A percentile compares a stretch with the other conserved stretches of the same genome.
These are phyloP conservation scores for Sarcophaga rosellei DNA, from an alignment of 2,888 invertebrate species.

Conservation along the genomic window DNA sequence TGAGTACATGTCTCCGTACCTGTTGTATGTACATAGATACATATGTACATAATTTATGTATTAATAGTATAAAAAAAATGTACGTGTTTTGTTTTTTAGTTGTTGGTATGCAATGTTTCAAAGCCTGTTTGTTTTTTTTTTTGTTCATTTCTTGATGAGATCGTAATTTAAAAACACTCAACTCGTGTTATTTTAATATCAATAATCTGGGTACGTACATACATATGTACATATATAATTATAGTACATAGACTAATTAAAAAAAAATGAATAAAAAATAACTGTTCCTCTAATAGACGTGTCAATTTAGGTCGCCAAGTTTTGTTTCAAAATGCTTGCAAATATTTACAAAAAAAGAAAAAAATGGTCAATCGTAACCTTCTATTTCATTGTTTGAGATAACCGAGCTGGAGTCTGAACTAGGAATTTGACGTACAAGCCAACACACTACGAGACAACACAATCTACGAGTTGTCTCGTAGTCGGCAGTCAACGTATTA, in stretches of 20 bases:
- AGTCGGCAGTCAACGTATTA: no score
- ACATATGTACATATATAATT: slow-evolving; percentile 22
- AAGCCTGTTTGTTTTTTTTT: slow-evolving; percentile 12
- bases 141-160: slow-evolving; percentile 3
- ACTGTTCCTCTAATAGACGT: no score
- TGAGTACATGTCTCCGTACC: neutral
- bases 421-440: no score
- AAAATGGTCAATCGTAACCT: no score
- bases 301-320: no score
- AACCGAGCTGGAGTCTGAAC: no score
- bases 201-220: slow-evolving; percentile 41
- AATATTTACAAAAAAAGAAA: no score
- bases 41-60: neutral
- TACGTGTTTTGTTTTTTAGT: slow-evolving; percentile 27
- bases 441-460: no score
- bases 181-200: slow-evolving; percentile 26
- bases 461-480: no score
- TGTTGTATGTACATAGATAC: neutral
- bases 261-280: neutral
- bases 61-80: neutral
- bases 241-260: slow-evolving; percentile 48
- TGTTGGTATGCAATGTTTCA: slow-evolving; percentile 2
- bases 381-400: no score
- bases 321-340: no score
- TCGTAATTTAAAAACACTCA: slow-evolving; percentile 36